phyloP scores from a whole-genome alignment of 2,797 vertebrate genomes.

The Spinibarbus caldwelli region DNA sequence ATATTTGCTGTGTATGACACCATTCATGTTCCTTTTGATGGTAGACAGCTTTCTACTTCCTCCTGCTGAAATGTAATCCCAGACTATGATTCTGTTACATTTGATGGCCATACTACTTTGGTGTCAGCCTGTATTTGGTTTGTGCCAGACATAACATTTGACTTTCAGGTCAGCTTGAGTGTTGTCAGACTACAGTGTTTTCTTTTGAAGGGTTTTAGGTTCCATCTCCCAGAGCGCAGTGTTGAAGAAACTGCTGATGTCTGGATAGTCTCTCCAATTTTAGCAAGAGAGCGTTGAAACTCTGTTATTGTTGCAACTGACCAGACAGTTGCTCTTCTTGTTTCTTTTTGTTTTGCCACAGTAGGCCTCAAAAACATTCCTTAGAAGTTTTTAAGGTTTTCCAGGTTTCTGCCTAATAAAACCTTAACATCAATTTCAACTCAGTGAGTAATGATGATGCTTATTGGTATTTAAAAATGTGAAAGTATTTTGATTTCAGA shows the following conservation, averaged over 20 bases:
- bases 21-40: not conserved
- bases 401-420: not conserved
- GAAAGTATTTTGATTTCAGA: no score
- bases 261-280: slow-evolving; percentile 20
- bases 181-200: not conserved
- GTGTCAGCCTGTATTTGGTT: not conserved
- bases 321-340: not conserved
- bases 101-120: not conserved
- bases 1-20: not conserved
- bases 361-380: not conserved
- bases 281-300: not conserved
- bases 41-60: not conserved
- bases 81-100: not conserved
- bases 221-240: not conserved
- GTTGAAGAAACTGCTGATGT: not conserved
- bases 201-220: not conserved
- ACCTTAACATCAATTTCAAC: not conserved
- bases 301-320: slow-evolving; percentile 6
- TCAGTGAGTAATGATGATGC: not conserved
- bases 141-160: slow-evolving; percentile 21
- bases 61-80: not conserved
- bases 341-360: slow-evolving; percentile 1
- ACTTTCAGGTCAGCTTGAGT: slow-evolving; percentile 3
- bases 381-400: not conserved
- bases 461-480: no score